phyloP scores from a whole-genome alignment of 1,140 invertebrate species.

The Thaumetopoea pityocampa region DNA sequence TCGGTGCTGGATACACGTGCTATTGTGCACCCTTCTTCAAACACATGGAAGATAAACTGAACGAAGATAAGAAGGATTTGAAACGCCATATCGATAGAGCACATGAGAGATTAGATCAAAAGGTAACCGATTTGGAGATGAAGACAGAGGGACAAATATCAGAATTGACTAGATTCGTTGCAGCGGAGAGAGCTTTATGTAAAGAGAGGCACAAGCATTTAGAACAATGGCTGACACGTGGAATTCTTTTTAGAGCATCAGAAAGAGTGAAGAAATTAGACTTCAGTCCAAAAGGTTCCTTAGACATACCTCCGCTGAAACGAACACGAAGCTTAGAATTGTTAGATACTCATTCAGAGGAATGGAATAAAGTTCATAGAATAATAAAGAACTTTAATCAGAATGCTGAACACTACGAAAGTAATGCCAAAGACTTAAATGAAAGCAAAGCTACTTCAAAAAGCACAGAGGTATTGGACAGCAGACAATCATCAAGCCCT shows the following conservation, averaged over 20 bases:
- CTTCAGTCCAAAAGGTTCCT: slow-evolving; percentile 76
- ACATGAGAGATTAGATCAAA: slow-evolving; percentile 86
- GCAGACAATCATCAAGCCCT: slow-evolving; percentile 40
- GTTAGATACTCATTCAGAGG: slow-evolving; percentile 70
- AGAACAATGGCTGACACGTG: slow-evolving; percentile 81
- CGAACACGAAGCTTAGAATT: slow-evolving; percentile 80
- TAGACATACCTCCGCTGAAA: slow-evolving; percentile 78
- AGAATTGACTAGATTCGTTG: slow-evolving; percentile 81
- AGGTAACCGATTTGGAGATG: slow-evolving; percentile 88
- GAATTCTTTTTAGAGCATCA: slow-evolving; percentile 77
- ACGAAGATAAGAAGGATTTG: slow-evolving; percentile 89
- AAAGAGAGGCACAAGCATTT: slow-evolving; percentile 81
- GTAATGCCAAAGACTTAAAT: slow-evolving; percentile 56
- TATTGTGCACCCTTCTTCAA: slow-evolving; percentile 88
- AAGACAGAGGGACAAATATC: slow-evolving; percentile 86
- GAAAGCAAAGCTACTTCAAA: slow-evolving; percentile 61
- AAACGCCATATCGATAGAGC: slow-evolving; percentile 89
- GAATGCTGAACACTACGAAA: slow-evolving; percentile 53
- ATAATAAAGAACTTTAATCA: slow-evolving; percentile 60
- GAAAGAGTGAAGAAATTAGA: slow-evolving; percentile 75
- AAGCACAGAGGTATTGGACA: slow-evolving; percentile 63
- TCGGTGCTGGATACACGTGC: slow-evolving; percentile 91
- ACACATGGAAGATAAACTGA: slow-evolving; percentile 90
- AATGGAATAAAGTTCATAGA: slow-evolving; percentile 60
- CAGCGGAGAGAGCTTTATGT: slow-evolving; percentile 79